Base-by-base conservation (phyloP, 2,888 invertebrate genomes). In the Drosophila paramelanica region DNA sequence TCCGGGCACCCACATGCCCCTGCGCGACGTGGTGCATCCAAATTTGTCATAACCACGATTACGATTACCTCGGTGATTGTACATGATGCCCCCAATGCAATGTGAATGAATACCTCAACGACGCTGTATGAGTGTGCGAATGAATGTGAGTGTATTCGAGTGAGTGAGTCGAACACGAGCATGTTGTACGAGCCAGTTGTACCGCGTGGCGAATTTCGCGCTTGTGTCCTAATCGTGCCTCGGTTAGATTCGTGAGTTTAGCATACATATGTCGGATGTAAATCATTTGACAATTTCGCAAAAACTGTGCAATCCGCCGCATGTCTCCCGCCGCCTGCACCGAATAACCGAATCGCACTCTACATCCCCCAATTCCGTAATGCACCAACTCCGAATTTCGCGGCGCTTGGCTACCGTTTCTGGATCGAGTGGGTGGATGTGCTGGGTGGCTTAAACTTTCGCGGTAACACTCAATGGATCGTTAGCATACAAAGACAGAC, bases 231-330 rank as follows among this genome's bases (percentile, higher is more conserved):
- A 89, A 90, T 90, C 91, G 91, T 91, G 90, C 85, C 79, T 55
- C 77, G 87, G 85, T 82, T 88, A 87, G 81, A 82, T 89, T 91
- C 90, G 90, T 90, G 90, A 90, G 88, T 81, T 89, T 84, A 79
- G 82, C 86, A 90, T 90, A 91, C 87, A 89, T 89, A 89, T 90
- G 89, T 90, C 81, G 89, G 88, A 89, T 89, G 91, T 90, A 89
- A 89, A 88, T 90, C 89, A 91, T 91, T 87, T 88, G 89, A 89
- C 88, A 89, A 86, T 89, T 88, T 79, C 75, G 60, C 80, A 78
- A 85, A 73, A 74, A 57, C 70, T 71, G 67, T 69, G 62, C 56
- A 23, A 4, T 4, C 23, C 23, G 55, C 61, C 49, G 13, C 11
- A 42, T 50, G 43, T 25, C 56, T 33, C 58, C 47, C 25, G 47